phyloP scores from a whole-genome alignment of 2,113 vertebrate species.

The Proteles cristata region DNA sequence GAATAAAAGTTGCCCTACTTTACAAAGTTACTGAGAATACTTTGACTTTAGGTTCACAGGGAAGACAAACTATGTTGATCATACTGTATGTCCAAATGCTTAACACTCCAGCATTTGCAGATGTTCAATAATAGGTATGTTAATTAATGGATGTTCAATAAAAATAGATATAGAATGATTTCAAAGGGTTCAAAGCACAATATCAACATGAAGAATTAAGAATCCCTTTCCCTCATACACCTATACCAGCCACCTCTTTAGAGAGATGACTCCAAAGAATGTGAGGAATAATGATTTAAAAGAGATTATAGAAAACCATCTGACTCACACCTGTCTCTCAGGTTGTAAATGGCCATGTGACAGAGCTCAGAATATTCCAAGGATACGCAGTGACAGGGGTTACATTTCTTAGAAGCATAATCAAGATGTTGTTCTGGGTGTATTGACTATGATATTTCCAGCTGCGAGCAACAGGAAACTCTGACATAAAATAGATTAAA shows the following conservation, averaged over 20 bases:
- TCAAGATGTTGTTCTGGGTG: slow-evolving; percentile 10
- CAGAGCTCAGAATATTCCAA: slow-evolving; percentile 23
- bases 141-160: background rate
- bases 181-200: slow-evolving; percentile 4
- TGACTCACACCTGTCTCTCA: background rate
- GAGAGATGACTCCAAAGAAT: background rate
- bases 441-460: background rate
- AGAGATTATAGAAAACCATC: background rate
- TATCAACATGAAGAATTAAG: background rate
- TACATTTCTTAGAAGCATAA: slow-evolving; percentile 15
- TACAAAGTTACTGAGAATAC: background rate
- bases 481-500: background rate
- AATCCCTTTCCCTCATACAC: background rate
- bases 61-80: background rate
- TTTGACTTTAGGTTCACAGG: background rate
- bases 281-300: background rate
- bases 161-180: background rate
- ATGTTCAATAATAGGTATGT: background rate
- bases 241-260: background rate
- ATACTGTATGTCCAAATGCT: background rate
- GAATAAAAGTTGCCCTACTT: background rate
- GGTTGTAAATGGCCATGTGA: background rate
- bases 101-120: background rate
- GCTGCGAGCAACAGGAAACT: background rate
- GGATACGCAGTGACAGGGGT: background rate